Base-by-base conservation (phyloP, 2,888 invertebrate genomes). In the Chloroclystis v-ata region DNA sequence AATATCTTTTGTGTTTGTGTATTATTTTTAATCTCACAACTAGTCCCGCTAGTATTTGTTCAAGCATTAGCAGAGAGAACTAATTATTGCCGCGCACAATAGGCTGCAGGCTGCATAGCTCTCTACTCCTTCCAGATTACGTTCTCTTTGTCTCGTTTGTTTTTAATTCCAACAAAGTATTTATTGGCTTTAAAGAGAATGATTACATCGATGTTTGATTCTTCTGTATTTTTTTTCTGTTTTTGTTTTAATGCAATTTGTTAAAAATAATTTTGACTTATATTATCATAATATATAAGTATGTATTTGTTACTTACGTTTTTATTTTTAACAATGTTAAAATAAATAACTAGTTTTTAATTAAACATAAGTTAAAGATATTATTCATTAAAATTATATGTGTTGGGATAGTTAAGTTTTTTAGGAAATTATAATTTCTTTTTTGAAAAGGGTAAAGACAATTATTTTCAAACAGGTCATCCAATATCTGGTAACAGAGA, bases 21-120 rank as follows among this genome's bases (percentile, higher is more conserved):
- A 37, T 37, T 30, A 35, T 28, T 47, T 47, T 47, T 47, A 37
- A 47, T 47, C 26, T 30, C 25, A 30, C 29, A 28, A 11, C 24
- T 29, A 32, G 37, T 30, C 11, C 3, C 26, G 37, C 38, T 14
- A 44, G 38, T 29, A 30, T 38, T 37, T 28, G 29, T 25, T 28
- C 29, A 12, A 11, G 24, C 37, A 24, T 30, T 43, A 43, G 28
- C 16, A 11, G 35, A 14, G 25, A 37, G 35, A 37, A 46, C 35
- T 41, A 40, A 46, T 46, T 26, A 28, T 44, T 38, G 29, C 28
- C 9, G 5, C 35, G 28, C 42, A 43, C 43, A 43, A 43, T 35
- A 16, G 12, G 13, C 13, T n/a, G 6, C 10, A 5, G 20, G 33
- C 6, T 20, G 24, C n/a, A 11, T 8, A 8, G 24, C 11, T 24